Evolutionary conservation across 2,888 invertebrate species (phyloP), one percentile per base, ranked within the genome.

Genomic region (Cryptosula pallasiana): DNA sequence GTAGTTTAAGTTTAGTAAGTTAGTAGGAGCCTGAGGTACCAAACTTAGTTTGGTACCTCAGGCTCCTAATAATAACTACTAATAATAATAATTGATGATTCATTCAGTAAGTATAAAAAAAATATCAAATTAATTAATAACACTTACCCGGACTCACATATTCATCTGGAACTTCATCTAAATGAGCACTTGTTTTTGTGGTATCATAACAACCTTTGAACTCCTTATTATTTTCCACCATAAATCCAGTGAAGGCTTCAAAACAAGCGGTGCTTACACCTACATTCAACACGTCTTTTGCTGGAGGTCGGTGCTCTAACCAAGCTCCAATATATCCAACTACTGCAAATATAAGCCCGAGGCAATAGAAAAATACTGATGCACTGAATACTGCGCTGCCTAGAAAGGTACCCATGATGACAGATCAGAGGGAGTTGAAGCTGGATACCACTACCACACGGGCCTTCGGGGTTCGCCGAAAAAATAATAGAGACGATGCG

Each of bases 131-230:
- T 45, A 13, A 45, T 45, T 13, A 45, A 20, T 55, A n/a, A 13
- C 25, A 63, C 63, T 63, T 34, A 63, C 63, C 32, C 25, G 63
- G 63, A 9, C 63, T 63, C 63, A 63, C 63, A 63, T 63, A 63
- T 63, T 63, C 63, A 3, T 27, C 9, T 29, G 63, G 63, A 63
- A 63, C 32, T 13, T 63, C 32, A 34, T 9, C 32, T 5, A 63
- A 63, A 2, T 2, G 13, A 5, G 20, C 63, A 63, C 63, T 63
- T 29, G 63, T 63, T n/a, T 63, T 63, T 63, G 63, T 63, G 1
- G 63, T 32, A 63, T 63, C 63, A 27, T 29, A 32, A 34, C 63
- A 63, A n/a, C 63, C 63, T 23, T 55, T n/a, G n/a, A n/a, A n/a
- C n/a, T n/a, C n/a, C n/a, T n/a, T n/a, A n/a, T n/a, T n/a, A 20